Base-by-base conservation (phyloP, 2,888 invertebrate species). In the Xestia c-nigrum region DNA sequence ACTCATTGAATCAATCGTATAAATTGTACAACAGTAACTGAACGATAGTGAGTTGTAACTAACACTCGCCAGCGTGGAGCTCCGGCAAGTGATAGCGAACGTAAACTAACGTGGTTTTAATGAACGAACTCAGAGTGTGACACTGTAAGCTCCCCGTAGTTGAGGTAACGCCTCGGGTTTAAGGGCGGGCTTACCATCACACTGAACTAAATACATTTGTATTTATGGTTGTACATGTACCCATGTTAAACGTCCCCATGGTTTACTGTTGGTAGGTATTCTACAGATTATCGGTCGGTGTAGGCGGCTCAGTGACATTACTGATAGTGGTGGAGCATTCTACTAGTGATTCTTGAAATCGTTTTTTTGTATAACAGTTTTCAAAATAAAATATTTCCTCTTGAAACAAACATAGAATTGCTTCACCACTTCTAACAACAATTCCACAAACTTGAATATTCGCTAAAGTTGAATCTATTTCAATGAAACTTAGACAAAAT, bases 41-140 rank as follows among this genome's bases (percentile, higher is more conserved):
- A 71, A 52, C 40, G 6, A 24, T 10, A 9, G 7, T 12, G 5
- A 31, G 59, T 12, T 24, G 16, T 6, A 12, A 52, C n/a, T 14
- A 72, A 57, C 19, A 47, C 19, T 47, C 46, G 19, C 0, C 14
- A 24, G 21, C 24, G n/a, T 14, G 46, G 55, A 55, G 55, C 24
- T 52, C 10, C 5, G 46, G 43, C 46, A 21, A 24, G 9, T 52
- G 43, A 40, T 24, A 38, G 14, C 31, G 3, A 46, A 81, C 55
- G 40, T 57, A 68, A 63, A 83, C 65, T 76, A 59, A 66, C 52
- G 47, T 71, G 43, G 67, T 59, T 79, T 72, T 68, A 77, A 81
- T 80, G 74, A 84, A 80, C 52, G 71, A 69, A 61, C 59, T 63
- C 65, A 66, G 69, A 72, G 61, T 72, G 81, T 80, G 80, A 63